A percentile compares a stretch with the other conserved stretches of the same genome.
Conservation (phyloP, 1,140 invertebrate species). For the Gryon sp. region DNA sequence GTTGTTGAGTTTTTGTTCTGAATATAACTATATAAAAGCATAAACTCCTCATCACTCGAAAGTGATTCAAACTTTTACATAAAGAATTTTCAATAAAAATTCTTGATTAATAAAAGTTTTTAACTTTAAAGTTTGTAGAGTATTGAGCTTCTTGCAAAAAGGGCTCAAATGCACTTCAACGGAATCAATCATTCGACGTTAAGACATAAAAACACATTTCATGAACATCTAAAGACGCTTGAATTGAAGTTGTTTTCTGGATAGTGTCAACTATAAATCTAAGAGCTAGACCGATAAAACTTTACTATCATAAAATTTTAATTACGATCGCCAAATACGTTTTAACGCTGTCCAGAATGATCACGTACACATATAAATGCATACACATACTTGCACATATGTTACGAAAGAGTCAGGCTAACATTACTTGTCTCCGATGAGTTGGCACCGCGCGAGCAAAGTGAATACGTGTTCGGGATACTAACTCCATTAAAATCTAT, state of each 20-base stretch:
- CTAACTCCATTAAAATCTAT: constrained; percentile 78
- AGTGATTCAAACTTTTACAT: too few relatives aligned
- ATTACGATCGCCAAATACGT: constrained; percentile 26
- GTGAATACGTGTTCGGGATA: constrained; percentile 76
- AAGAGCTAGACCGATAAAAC: constrained; percentile 18
- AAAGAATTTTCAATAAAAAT: background rate
- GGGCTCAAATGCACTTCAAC: background rate
- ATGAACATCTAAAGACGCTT: background rate
- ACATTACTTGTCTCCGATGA: constrained; percentile 54
- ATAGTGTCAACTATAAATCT: constrained; percentile 19
- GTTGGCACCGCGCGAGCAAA: constrained; percentile 67
- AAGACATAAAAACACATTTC: background rate
- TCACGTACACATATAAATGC: constrained; percentile 50
- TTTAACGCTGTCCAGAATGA: constrained; percentile 1
- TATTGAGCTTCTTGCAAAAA: background rate
- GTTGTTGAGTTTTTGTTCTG: too few relatives aligned
- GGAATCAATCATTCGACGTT: constrained; percentile 6
- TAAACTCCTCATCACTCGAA: too few relatives aligned
- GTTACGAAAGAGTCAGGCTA: constrained; percentile 48
- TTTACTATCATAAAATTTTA: constrained; percentile 29
- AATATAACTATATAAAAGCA: too few relatives aligned
- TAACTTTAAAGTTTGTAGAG: background rate
- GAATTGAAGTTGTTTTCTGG: constrained; percentile 8
- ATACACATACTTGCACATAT: constrained; percentile 49
- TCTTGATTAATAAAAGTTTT: background rate